A percentile compares a stretch with the other conserved stretches of the same genome.
Evolutionary conservation across 2,113 vertebrate genomes (phyloP).

Genomic region (Daboia siamensis): DNA sequence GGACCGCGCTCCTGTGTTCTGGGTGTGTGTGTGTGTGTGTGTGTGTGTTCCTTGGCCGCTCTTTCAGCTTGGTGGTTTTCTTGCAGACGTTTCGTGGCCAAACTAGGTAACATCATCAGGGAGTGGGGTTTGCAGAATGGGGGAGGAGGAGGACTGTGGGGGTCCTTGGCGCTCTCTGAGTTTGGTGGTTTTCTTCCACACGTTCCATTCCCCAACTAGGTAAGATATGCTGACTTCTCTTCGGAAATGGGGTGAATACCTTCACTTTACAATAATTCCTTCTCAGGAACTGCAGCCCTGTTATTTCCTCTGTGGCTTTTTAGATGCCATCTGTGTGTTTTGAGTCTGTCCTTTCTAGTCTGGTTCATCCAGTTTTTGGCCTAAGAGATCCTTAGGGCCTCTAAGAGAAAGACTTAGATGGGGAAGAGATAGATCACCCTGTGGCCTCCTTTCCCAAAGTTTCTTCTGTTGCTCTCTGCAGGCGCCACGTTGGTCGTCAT

Average conservation of each 20-base stretch:
- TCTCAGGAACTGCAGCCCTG: no score
- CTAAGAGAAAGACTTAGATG: neutral
- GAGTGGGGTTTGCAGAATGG: no score
- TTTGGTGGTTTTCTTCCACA: neutral
- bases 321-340: no score
- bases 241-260: neutral
- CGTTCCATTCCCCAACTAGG: neutral
- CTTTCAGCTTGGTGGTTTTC: no score
- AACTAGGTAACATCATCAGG: no score
- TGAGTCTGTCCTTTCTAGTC: neutral
- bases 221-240: neutral
- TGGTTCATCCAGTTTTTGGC: neutral
- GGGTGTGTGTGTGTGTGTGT: no score
- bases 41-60: neutral
- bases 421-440: neutral
- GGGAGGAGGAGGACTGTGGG: neutral
- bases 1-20: neutral
- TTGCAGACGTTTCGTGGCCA: no score
- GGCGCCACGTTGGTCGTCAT: slow-evolving; percentile 88
- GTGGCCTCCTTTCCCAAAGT: neutral
- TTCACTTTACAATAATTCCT: neutral
- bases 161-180: neutral
- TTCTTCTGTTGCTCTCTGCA: slow-evolving; percentile 44
- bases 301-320: no score
- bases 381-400: neutral